Base-by-base conservation (phyloP, 2,888 invertebrate genomes). In the Mythimna lalbum region DNA sequence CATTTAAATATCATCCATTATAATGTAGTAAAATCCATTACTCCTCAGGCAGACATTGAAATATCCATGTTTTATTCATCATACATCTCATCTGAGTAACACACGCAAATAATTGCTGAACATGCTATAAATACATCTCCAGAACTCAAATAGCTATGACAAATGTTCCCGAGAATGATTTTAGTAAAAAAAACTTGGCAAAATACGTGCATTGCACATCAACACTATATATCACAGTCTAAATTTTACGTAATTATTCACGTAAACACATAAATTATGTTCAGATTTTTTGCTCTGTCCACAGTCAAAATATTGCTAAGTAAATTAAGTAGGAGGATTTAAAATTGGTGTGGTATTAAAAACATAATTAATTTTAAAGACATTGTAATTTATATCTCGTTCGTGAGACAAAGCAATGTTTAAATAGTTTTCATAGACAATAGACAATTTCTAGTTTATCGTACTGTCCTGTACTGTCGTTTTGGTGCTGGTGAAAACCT, bases 151-250 rank as follows among this genome's bases (percentile, higher is more conserved):
- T 72, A 80, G 61, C 59, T 55, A 49, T 72, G 83, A 83, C 73
- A 76, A 71, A 78, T 76, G 71, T 69, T 49, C 56, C 39, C 36
- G 14, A 53, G 55, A 56, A 66, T 43, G 69, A 55, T 76, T 67
- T 61, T 17, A 64, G 59, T 23, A 33, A 53, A 76, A 73, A 84
- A 76, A 69, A 33, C 73, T 83, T 80, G 84, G 82, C 72, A 75
- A 47, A 66, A 73, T 65, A 61, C 62, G 36, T 57, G 52, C 31
- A 59, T 14, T 68, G 72, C 65, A 73, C 47, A 69, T 78, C 62
- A 65, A 27, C 59, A 21, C 50, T 7, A 68, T 68, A 31, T 21
- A 76, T 70, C 61, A 57, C 14, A 52, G 66, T 69, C 67, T n/a
- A 14, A 17, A 59, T 10, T 49, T 50, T 67, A 75, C 64, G 63